These are phyloP conservation scores for Chlorops oryzae DNA, from an alignment of 1,140 invertebrate genomes.

Conservation along the genomic window DNA sequence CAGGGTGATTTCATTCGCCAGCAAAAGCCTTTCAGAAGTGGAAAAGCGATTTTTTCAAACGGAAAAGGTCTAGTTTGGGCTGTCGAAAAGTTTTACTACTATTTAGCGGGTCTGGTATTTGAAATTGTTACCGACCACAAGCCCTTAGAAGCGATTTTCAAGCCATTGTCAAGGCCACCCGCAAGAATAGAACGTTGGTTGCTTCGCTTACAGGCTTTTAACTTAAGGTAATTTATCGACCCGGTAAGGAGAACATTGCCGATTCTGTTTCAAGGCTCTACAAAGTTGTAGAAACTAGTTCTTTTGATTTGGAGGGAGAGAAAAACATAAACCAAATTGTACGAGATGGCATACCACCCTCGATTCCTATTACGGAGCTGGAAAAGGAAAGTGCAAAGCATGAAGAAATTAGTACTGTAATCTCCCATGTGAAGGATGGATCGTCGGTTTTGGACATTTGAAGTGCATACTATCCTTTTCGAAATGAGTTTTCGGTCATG, in stretches of 20 bases:
- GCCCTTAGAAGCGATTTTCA: conserved; percentile 17
- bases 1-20: conserved; percentile 10
- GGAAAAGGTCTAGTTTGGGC: conserved; percentile 39
- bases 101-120: conserved; percentile 28
- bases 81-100: conserved; percentile 38
- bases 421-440: neutral
- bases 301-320: neutral
- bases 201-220: conserved; percentile 3
- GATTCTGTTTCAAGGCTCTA: neutral
- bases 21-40: conserved; percentile 30
- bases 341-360: too few species aligned
- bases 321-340: neutral
- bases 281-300: neutral
- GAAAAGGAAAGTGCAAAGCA: neutral
- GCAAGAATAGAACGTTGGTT: conserved; percentile 6
- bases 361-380: too few species aligned
- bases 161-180: conserved; percentile 9
- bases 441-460: neutral
- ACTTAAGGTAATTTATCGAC: conserved; percentile 6
- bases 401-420: neutral
- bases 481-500: conserved; percentile 13
- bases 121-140: conserved; percentile 36
- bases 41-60: conserved; percentile 45
- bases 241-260: conserved; percentile 6
- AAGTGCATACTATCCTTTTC: conserved; percentile 8